A percentile compares a stretch with the other conserved stretches of the same genome.
These are phyloP conservation scores for Rhabdophis nuchalis DNA, from an alignment of 2,797 vertebrate species.

Conservation along the genomic window DNA sequence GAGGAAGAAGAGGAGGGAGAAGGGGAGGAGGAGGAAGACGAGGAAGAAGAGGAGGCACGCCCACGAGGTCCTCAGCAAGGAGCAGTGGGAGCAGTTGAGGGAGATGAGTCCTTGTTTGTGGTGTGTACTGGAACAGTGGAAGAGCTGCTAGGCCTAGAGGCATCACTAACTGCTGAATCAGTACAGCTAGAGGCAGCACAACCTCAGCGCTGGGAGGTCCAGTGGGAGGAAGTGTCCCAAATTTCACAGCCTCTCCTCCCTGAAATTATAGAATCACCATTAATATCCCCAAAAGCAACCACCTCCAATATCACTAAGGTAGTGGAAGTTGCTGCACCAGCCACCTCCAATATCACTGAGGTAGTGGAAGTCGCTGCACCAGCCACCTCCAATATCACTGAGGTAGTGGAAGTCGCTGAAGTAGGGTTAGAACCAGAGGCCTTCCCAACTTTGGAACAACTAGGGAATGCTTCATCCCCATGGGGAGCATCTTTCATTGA, in stretches of 20 bases:
- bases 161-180: not conserved
- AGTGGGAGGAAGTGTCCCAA: conserved; percentile 20
- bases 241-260: not conserved
- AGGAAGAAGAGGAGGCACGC: not conserved
- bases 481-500: not conserved
- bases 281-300: not conserved
- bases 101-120: conserved; percentile 14
- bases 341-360: not conserved
- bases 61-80: not conserved
- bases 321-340: not conserved
- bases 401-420: not conserved
- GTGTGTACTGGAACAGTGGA: conserved; percentile 26
- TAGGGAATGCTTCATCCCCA: not conserved
- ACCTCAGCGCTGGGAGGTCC: conserved; percentile 29
- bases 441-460: conserved; percentile 5
- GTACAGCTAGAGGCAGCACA: not conserved
- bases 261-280: not conserved
- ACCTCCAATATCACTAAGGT: not conserved
- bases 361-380: not conserved
- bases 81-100: not conserved
- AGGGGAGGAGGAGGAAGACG: accelerated
- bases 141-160: conserved; percentile 12
- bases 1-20: not conserved
- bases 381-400: not conserved
- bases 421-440: not conserved